Evolutionary conservation across 1,140 invertebrate genomes (phyloP).

Genomic region (Neotoxoptera formosana): DNA sequence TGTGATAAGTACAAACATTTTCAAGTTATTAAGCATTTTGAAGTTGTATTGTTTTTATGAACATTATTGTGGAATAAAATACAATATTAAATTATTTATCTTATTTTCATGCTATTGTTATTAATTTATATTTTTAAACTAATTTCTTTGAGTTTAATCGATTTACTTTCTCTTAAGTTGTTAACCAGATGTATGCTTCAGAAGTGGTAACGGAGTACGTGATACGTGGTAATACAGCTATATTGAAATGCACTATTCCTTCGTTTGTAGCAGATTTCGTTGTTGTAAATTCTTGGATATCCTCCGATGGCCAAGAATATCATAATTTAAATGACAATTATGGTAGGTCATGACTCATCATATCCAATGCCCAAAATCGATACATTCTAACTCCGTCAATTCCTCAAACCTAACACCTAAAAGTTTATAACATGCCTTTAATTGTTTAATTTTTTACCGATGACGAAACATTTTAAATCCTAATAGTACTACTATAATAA

Average conservation of each 20-base stretch:
- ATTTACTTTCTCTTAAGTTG: conserved; percentile 71
- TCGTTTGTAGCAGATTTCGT: conserved; percentile 92
- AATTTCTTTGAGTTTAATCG: background rate
- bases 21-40: background rate
- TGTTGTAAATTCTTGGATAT: conserved; percentile 86
- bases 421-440: background rate
- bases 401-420: background rate
- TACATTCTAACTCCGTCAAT: background rate
- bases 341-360: background rate
- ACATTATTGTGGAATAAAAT: background rate
- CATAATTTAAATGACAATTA: background rate
- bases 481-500: too few species aligned
- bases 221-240: conserved; percentile 89
- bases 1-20: background rate
- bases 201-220: conserved; percentile 93
- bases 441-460: background rate
- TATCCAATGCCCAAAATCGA: background rate
- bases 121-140: background rate
- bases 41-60: background rate
- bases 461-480: background rate
- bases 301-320: conserved; percentile 74
- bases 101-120: background rate
- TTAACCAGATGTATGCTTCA: conserved; percentile 88
- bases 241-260: conserved; percentile 91
- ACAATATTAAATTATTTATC: background rate